Evolutionary conservation across 2,113 vertebrate species (phyloP).

Genomic region (Ramphastos sulfuratus): DNA sequence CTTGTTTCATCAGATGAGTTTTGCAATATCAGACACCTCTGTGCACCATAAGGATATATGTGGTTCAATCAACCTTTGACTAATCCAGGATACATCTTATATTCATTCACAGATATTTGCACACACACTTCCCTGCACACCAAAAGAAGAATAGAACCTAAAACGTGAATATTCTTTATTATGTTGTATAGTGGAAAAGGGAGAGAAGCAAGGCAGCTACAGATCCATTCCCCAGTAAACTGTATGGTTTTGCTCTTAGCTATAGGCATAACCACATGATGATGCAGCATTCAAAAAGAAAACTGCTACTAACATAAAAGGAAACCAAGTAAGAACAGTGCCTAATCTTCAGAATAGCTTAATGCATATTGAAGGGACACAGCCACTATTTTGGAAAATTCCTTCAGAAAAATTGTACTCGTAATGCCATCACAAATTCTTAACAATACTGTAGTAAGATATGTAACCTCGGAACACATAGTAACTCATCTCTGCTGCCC

Average conservation of each 20-base stretch:
- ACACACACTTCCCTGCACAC: not conserved
- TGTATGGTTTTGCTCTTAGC: not conserved
- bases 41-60: not conserved
- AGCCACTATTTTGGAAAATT: not conserved
- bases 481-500: not conserved
- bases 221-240: not conserved
- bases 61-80: not conserved
- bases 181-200: not conserved
- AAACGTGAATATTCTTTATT: not conserved
- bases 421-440: not conserved
- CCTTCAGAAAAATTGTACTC: not conserved
- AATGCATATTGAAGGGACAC: not conserved
- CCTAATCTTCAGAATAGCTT: not conserved
- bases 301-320: not conserved
- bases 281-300: not conserved
- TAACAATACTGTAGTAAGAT: not conserved
- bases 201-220: not conserved
- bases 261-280: not conserved
- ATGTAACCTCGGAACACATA: not conserved
- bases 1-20: not conserved
- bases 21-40: not conserved
- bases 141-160: not conserved
- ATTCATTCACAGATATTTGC: not conserved
- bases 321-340: not conserved
- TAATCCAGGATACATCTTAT: not conserved